Evolutionary conservation across 2,888 invertebrate species (phyloP).

Genomic region (Lasioglossum lativentre): DNA sequence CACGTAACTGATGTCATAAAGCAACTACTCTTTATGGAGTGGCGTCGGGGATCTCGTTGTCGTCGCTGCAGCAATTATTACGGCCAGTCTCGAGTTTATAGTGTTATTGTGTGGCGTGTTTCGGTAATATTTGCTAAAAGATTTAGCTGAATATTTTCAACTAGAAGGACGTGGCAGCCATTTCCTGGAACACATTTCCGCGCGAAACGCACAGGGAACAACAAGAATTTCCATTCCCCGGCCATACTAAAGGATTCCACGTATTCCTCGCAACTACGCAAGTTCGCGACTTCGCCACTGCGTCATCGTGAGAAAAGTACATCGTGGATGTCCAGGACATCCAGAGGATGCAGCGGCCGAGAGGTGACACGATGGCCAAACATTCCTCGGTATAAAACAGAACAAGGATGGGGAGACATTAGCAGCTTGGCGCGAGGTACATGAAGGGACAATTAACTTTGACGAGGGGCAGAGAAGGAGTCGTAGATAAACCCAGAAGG

Average conservation of each 20-base stretch:
- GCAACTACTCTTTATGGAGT: not conserved
- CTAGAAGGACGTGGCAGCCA: not conserved
- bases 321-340: not conserved
- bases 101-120: no score
- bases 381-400: slow-evolving; percentile 1
- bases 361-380: slow-evolving; percentile 11
- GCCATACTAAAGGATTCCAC: not conserved
- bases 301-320: not conserved
- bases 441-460: slow-evolving; percentile 54
- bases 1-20: slow-evolving; percentile 24
- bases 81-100: not conserved
- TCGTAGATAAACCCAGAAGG: slow-evolving; percentile 40
- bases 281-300: not conserved
- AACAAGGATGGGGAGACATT: slow-evolving; percentile 16
- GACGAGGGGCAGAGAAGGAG: slow-evolving; percentile 15
- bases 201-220: not conserved
- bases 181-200: not conserved
- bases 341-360: not conserved
- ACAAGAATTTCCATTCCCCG: not conserved
- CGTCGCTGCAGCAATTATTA: slow-evolving; percentile 29
- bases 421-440: slow-evolving; percentile 35
- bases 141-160: not conserved
- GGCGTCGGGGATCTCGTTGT: no score
- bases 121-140: not conserved
- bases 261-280: not conserved